Percentiles rank a stretch among this genome's conserved stretches.
Evolutionary conservation across 2,888 invertebrate species (phyloP).

Genomic region (Drosophila mimica): DNA sequence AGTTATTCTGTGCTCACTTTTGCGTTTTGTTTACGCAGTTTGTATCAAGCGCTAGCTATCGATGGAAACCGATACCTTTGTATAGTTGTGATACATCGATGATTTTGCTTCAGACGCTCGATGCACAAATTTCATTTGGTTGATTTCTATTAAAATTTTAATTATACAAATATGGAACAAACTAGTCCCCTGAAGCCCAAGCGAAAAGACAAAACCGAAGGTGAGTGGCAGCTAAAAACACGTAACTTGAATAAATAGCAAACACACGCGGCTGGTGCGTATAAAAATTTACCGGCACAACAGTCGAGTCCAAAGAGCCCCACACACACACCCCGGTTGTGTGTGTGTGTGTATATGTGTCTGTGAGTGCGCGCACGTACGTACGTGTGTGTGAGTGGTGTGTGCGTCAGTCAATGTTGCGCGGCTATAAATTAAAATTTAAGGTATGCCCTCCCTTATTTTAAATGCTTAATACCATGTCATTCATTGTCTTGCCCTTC

Average conservation of each 20-base stretch:
- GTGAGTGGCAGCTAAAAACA: slow-evolving; percentile 58
- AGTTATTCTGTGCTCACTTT: not conserved
- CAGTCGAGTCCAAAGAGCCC: slow-evolving; percentile 32
- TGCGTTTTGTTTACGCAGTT: slow-evolving; percentile 18
- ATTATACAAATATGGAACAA: slow-evolving; percentile 57
- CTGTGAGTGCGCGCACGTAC: slow-evolving; percentile 30
- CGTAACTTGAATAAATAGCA: slow-evolving; percentile 42
- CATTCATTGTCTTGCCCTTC: slow-evolving; percentile 78
- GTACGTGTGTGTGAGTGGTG: slow-evolving; percentile 49
- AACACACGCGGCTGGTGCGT: slow-evolving; percentile 23
- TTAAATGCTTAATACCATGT: slow-evolving; percentile 75
- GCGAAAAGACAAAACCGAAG: slow-evolving; percentile 64
- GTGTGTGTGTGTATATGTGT: slow-evolving; percentile 26
- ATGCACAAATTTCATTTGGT: slow-evolving; percentile 44
- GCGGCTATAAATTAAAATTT: slow-evolving; percentile 68
- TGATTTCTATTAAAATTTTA: slow-evolving; percentile 30
- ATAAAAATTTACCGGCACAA: slow-evolving; percentile 66
- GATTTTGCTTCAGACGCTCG: slow-evolving; percentile 45
- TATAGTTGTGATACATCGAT: slow-evolving; percentile 20
- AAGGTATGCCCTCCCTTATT: slow-evolving; percentile 75
- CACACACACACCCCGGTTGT: slow-evolving; percentile 47
- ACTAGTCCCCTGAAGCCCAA: slow-evolving; percentile 59
- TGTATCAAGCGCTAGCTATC: not conserved
- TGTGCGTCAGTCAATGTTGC: slow-evolving; percentile 33
- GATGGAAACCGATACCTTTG: slow-evolving; percentile 15